Conservation (phyloP, 1,140 invertebrate genomes). For the Delia radicum region DNA sequence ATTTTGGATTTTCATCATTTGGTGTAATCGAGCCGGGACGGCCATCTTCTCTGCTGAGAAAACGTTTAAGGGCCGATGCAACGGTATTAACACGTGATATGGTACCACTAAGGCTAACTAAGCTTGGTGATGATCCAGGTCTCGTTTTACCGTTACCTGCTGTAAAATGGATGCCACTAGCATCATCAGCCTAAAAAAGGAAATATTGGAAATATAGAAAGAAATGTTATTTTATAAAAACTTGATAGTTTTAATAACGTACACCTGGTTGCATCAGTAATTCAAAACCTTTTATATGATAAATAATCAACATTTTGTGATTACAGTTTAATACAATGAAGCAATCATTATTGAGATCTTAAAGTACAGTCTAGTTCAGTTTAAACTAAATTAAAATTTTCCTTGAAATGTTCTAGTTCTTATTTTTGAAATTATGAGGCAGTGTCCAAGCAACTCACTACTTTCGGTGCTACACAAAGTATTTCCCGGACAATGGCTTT, state of each 20-base stretch:
- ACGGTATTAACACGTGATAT: constrained; percentile 72
- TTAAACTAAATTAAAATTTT: no score
- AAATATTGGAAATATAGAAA: not conserved
- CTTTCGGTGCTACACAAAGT: no score
- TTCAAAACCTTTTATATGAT: no score
- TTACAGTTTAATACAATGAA: no score
- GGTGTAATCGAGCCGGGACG: constrained; percentile 48
- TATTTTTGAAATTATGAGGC: no score
- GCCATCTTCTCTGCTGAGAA: constrained; percentile 72
- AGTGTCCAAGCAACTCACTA: no score
- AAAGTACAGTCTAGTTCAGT: no score
- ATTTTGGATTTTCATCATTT: constrained; percentile 43
- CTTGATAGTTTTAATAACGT: not conserved
- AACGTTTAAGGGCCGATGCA: constrained; percentile 70
- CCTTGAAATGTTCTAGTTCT: no score
- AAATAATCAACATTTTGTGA: no score
- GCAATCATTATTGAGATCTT: no score
- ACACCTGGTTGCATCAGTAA: not conserved
- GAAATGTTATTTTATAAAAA: no score
- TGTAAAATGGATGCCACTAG: constrained; percentile 71
- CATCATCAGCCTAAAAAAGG: constrained; percentile 61
- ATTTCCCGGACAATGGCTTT: no score
- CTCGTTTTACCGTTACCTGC: constrained; percentile 59
- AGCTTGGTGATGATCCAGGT: constrained; percentile 58
- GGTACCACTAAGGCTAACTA: constrained; percentile 60